Evolutionary conservation across 2,113 vertebrate species (phyloP).

Genomic region (Calonectris borealis): DNA sequence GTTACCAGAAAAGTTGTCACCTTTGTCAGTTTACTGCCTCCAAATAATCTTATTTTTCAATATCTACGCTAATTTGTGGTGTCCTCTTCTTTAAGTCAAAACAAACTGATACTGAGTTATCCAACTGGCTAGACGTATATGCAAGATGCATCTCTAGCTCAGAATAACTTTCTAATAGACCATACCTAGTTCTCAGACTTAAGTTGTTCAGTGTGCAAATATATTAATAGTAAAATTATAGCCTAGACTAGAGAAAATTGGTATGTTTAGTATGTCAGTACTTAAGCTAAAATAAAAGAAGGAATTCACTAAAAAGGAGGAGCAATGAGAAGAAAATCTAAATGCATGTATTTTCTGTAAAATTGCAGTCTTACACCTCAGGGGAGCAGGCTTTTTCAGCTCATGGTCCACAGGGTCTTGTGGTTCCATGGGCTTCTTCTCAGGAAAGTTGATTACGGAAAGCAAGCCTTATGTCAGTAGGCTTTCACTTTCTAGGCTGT

Average conservation of each 20-base stretch:
- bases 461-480: neutral
- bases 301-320: neutral
- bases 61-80: neutral
- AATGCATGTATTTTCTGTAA: neutral
- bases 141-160: neutral
- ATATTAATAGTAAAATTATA: neutral
- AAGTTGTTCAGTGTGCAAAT: neutral
- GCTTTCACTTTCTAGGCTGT: neutral
- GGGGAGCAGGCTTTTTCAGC: neutral
- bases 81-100: constrained; percentile 31
- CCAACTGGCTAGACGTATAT: neutral
- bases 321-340: neutral
- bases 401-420: rapidly evolving
- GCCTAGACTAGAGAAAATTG: neutral
- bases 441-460: neutral
- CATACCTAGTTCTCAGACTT: neutral
- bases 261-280: neutral
- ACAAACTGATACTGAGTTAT: neutral
- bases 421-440: neutral
- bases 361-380: neutral
- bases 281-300: neutral
- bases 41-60: neutral
- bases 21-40: neutral
- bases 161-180: neutral
- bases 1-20: neutral